Evolutionary conservation across 2,888 invertebrate species (phyloP), one percentile per base, ranked within the genome.

Genomic region (Hipparchia semele): DNA sequence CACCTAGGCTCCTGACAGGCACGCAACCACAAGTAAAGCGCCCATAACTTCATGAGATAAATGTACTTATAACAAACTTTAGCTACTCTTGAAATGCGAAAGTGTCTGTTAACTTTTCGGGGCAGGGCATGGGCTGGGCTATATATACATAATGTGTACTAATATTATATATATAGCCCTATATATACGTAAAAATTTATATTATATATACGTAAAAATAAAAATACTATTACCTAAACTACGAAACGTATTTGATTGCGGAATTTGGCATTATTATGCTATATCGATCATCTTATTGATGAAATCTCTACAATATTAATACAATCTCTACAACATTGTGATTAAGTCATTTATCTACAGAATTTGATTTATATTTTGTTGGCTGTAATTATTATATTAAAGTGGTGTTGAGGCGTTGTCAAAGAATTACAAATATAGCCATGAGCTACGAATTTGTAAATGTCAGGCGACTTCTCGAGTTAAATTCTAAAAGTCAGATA

Each of bases 361-460:
- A 58, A 58, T 58, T 58, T 58, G 58, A 58, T 58, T 58, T 58
- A 58, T 58, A 58, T 58, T 58, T 13, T 23, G 2, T 23, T 8
- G 13, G 8, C 58, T 58, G 13, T 58, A 23, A 58, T 58, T 58
- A 58, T 58, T 58, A 56, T 58, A 58, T 58, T 23, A 3, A 58
- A 58, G 23, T 58, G 23, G 8, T 58, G 58, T 58, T 23, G 58
- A 58, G 58, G 13, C 58, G 13, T 23, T 8, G 23, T 23, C 13
- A 23, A 13, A 23, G 13, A 58, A 23, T 58, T 72, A 61, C 39
- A 45, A 61, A 61, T 46, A 61, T 46, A 61, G 61, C 61, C 45
- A 7, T n/a, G n/a, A n/a, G 61, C 45, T 45, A 61, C 45, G 45
- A 46, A n/a, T 61, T 61, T 61, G 61, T 8, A n/a, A 46, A n/a